Percentiles rank a stretch among this genome's conserved stretches.
Evolutionary conservation across 2,797 vertebrate species (phyloP).

Genomic region (Harpagifer antarcticus): DNA sequence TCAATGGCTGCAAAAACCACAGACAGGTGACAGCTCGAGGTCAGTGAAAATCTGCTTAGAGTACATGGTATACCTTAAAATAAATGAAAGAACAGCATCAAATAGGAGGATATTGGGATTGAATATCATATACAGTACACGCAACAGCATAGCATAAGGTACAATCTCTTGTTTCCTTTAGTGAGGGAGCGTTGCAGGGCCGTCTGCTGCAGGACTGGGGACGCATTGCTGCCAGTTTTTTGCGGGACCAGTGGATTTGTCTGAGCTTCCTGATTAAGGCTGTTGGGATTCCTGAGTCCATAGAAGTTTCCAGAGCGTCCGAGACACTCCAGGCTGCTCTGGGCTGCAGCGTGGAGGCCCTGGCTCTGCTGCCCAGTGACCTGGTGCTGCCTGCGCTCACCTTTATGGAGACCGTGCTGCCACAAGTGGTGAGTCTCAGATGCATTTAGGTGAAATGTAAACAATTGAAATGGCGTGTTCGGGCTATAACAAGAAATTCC

Average conservation of each 20-base stretch:
- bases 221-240: constrained; percentile 86
- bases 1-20: constrained; percentile 86
- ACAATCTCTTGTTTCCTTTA: constrained; percentile 54
- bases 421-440: constrained; percentile 88
- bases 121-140: too few species aligned
- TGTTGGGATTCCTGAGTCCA: constrained; percentile 41
- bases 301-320: constrained; percentile 36
- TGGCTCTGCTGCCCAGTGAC: constrained; percentile 90
- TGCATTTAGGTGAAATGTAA: background rate
- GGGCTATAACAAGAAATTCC: background rate
- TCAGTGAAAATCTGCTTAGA: constrained; percentile 40
- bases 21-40: constrained; percentile 62
- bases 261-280: constrained; percentile 83
- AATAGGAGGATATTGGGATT: too few species aligned
- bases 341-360: constrained; percentile 81
- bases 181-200: constrained; percentile 74
- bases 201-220: constrained; percentile 90
- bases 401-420: constrained; percentile 88
- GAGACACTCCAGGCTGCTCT: constrained; percentile 81
- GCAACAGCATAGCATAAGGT: background rate
- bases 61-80: background rate
- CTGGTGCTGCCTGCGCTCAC: constrained; percentile 89
- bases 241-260: constrained; percentile 93
- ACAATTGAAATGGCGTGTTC: background rate
- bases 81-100: background rate